These are phyloP conservation scores for Toxotes lorentzi DNA, from an alignment of 2,797 vertebrate species.

Conservation along the genomic window DNA sequence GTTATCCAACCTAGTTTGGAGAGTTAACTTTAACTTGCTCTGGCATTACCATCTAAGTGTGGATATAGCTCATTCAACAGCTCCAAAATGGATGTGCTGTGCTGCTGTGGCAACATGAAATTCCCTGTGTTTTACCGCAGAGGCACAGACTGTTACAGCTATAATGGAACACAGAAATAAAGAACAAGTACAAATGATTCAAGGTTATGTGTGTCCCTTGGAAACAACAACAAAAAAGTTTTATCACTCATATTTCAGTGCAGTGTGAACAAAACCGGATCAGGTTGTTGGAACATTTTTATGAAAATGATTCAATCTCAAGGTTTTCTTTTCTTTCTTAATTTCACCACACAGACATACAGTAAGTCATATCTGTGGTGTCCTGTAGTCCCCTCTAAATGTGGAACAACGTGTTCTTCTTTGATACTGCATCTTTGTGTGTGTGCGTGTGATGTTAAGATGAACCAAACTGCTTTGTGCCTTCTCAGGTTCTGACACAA, in stretches of 20 bases:
- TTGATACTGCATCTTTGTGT: background rate
- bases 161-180: background rate
- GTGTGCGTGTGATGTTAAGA: background rate
- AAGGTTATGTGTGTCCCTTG: background rate
- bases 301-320: conserved; percentile 1
- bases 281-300: background rate
- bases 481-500: conserved; percentile 20
- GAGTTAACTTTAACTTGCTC: background rate
- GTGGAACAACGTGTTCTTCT: background rate
- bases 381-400: background rate
- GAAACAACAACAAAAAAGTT: background rate
- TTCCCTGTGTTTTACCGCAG: background rate
- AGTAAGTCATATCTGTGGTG: background rate
- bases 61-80: background rate
- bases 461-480: background rate
- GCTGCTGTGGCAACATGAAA: background rate
- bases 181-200: background rate
- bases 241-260: background rate
- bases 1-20: background rate
- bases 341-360: background rate
- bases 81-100: background rate
- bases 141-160: background rate
- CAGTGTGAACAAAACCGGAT: background rate
- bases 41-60: background rate
- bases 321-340: background rate